Percentiles rank a stretch among this genome's conserved stretches.
Evolutionary conservation across 2,888 invertebrate species (phyloP).

Genomic region (Trichopria drosophilae): DNA sequence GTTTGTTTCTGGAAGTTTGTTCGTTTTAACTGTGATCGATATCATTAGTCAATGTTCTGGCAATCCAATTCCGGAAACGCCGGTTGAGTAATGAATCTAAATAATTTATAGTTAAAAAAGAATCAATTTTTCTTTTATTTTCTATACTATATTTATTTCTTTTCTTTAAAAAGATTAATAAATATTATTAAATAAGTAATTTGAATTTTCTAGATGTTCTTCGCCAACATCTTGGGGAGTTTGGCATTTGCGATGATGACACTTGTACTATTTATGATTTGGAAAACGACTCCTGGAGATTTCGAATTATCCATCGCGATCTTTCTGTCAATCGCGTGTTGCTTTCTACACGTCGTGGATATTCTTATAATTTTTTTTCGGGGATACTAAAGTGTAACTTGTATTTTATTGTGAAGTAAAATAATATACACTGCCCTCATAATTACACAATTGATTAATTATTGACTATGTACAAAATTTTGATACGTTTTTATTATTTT

Average conservation of each 20-base stretch:
- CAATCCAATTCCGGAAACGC: conserved; percentile 54
- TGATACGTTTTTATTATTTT: no score
- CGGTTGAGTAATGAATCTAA: conserved; percentile 46
- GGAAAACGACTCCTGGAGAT: no score
- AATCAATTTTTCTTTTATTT: background rate
- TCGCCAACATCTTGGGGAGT: conserved; percentile 42
- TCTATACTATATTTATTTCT: background rate
- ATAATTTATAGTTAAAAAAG: background rate
- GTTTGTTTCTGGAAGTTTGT: conserved; percentile 40
- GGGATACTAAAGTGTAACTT: conserved; percentile 39
- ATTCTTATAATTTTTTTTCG: conserved; percentile 44
- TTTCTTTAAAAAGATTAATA: background rate
- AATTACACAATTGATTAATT: no score
- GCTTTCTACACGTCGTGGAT: conserved; percentile 42
- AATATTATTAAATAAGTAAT: background rate
- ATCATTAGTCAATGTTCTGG: conserved; percentile 52
- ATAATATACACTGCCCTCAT: background rate
- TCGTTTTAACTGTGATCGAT: conserved; percentile 51
- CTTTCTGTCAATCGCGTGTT: conserved; percentile 33
- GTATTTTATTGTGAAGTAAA: background rate
- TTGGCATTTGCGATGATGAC: conserved; percentile 40
- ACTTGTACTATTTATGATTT: conserved; percentile 34
- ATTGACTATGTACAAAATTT: no score
- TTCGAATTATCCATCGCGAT: conserved; percentile 34
- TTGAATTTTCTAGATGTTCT: conserved; percentile 41